Evolutionary conservation across 2,113 vertebrate genomes (phyloP), one percentile per base, ranked within the genome.

Genomic region (Hippocampus comes): DNA sequence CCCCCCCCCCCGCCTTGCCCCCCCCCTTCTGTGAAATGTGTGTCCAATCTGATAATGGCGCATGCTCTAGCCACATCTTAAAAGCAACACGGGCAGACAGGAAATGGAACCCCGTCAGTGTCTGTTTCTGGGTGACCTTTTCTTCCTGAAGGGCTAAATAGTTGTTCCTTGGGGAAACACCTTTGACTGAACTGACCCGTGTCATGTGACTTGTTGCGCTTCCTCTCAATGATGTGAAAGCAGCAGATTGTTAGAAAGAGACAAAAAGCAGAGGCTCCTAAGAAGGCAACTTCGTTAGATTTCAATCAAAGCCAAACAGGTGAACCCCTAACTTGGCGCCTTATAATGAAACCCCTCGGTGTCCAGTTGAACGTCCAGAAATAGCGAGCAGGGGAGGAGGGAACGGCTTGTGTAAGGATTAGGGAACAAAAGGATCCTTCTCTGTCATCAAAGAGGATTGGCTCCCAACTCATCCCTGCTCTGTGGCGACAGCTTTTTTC

Each of bases 351-450:
- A 87, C 83, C 75, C 77, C 91, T 94, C 94, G 94, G 18, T 17
- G 48, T 51, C 48, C 48, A 61, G 59, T 61, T 61, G 59, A 23
- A 94, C 91, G 83, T 92, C 93, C 91, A 95, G 91, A 34, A n/a
- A 53, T 30, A 69, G 67, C 38, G 27, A 21, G 42, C 38, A 41
- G 49, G 67, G 71, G 81, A 56, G 30, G 46, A 5, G 9, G 71
- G 87, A 42, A 70, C 17, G 42, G 92, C 84, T 88, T 80, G 72
- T 75, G 86, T 67, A 74, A 86, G 93, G 94, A 96, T 96, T 95
- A 95, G 76, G 69, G 92, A 94, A 93, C 94, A 93, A 94, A 93
- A 94, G 94, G 92, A 95, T 94, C 92, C 94, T 92, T 95, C 92
- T 93, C 87, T 95, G 93, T 94, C 94, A 94, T 95, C 94, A 91